Base-by-base conservation (phyloP, 2,113 vertebrate species). In the Clarias gariepinus region DNA sequence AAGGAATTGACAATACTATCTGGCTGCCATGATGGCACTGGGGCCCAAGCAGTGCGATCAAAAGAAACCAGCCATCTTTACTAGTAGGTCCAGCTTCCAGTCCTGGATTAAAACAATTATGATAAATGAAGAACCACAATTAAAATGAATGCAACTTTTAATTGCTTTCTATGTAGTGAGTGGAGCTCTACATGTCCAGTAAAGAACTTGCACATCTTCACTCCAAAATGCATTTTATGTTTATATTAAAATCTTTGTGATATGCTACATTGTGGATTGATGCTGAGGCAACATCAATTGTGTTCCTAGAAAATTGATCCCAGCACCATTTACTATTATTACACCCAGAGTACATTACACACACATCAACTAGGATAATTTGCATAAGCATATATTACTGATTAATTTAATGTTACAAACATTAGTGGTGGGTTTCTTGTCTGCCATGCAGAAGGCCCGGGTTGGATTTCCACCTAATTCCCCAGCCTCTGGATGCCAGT, bases 11-110 rank as follows among this genome's bases (percentile, higher is more conserved):
- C 8, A 64, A 52, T 95, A 93, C 91, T 92, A 93, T 90, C 91
- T 95, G 77, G 94, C 94, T 68, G 95, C 94, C 1, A 15, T 95
- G 85, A 80, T 91, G 53, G 90, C 94, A 9, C 92, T 93, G 92
- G 91, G 93, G 53, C 90, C 90, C 86, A 82, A 80, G 11, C 78
- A 16, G 0, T 94, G 94, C 19, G 71, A 90, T 1, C 33, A 60
- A 0, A n/a, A 84, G 71, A 94, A 90, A 81, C 93, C 95, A 0
- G 90, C 93, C 4, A 36, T 95, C 41, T 95, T 94, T 81, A 92
- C 93, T 11, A 89, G 85, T 47, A 16, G 94, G 0, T 86, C 93
- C 0, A 88, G 86, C 10, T 92, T 88, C 74, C 58, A 78, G 1
- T 60, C 88, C 0, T 95, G 93, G 94, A 93, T 95, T 74, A 61